A percentile compares a stretch with the other conserved stretches of the same genome.
Evolutionary conservation across 1,140 invertebrate genomes (phyloP).

Genomic region (Neodiprion virginianus): DNA sequence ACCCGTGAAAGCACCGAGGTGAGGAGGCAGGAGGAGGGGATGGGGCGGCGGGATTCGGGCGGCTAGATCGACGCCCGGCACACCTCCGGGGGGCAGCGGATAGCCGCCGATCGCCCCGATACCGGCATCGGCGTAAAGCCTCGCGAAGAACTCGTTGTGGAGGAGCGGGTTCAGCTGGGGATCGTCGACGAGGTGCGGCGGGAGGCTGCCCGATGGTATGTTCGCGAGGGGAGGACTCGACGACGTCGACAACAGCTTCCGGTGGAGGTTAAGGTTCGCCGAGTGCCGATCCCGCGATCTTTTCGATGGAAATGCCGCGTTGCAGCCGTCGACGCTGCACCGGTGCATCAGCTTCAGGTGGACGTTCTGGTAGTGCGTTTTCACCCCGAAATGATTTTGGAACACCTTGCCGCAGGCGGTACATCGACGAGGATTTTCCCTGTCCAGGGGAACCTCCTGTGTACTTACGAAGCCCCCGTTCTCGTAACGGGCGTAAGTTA

Average conservation of each 20-base stretch:
- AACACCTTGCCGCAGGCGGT: conserved; percentile 92
- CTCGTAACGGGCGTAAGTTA: conserved; percentile 72
- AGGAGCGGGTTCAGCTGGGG: conserved; percentile 58
- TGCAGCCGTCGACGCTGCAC: conserved; percentile 95
- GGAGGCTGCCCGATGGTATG: conserved; percentile 58
- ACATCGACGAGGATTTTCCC: conserved; percentile 83
- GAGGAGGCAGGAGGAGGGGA: conserved; percentile 51
- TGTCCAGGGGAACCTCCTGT: conserved; percentile 85
- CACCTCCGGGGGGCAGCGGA: conserved; percentile 39
- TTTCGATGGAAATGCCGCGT: conserved; percentile 95
- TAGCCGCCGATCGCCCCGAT: conserved; percentile 49
- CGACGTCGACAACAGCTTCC: conserved; percentile 83
- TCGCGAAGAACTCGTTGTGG: conserved; percentile 81
- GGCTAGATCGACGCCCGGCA: conserved; percentile 47
- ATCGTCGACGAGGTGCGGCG: conserved; percentile 50
- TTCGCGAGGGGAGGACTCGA: conserved; percentile 62
- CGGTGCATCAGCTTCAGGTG: conserved; percentile 96
- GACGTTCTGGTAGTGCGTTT: conserved; percentile 95
- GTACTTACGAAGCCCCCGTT: conserved; percentile 76
- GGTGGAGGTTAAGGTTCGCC: conserved; percentile 89
- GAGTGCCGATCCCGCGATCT: conserved; percentile 91
- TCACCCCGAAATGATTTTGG: conserved; percentile 94
- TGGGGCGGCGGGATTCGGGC: conserved; percentile 53
- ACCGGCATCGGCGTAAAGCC: conserved; percentile 78
- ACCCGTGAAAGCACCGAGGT: conserved; percentile 56